phyloP scores from a whole-genome alignment of 2,797 vertebrate genomes.

The Cuculus canorus region DNA sequence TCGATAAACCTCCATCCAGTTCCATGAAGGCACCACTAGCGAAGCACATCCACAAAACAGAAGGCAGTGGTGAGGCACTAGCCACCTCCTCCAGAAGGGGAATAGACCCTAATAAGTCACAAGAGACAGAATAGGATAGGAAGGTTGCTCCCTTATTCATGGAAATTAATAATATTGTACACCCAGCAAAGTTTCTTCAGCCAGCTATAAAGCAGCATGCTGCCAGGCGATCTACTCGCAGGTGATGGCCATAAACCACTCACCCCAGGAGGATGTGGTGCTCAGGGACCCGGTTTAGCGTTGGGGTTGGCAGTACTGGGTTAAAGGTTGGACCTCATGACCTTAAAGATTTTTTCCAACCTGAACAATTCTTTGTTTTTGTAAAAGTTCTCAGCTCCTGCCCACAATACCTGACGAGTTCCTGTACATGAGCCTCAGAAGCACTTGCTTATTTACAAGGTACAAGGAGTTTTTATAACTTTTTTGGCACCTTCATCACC shows the following conservation, averaged over 20 bases:
- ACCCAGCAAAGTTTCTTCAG: constrained; percentile 76
- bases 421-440: fast-evolving
- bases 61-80: constrained; percentile 42
- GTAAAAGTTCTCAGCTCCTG: not conserved
- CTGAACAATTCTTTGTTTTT: too few species aligned
- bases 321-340: too few species aligned
- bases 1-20: not conserved
- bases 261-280: not conserved
- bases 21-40: not conserved
- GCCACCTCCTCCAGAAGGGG: constrained; percentile 25
- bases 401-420: fast-evolving
- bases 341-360: too few species aligned
- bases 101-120: constrained; percentile 64
- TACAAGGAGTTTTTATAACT: not conserved
- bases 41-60: not conserved
- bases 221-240: constrained; percentile 67
- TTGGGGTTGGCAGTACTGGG: too few species aligned
- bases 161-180: constrained; percentile 74
- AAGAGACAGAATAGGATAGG: constrained; percentile 59
- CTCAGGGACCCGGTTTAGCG: too few species aligned
- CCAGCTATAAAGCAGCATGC: constrained; percentile 69
- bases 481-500: not conserved
- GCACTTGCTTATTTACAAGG: fast-evolving
- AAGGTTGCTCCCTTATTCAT: constrained; percentile 74
- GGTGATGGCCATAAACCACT: constrained; percentile 68